phyloP scores from a whole-genome alignment of 2,888 invertebrate genomes.

The Lepidonotus clava region DNA sequence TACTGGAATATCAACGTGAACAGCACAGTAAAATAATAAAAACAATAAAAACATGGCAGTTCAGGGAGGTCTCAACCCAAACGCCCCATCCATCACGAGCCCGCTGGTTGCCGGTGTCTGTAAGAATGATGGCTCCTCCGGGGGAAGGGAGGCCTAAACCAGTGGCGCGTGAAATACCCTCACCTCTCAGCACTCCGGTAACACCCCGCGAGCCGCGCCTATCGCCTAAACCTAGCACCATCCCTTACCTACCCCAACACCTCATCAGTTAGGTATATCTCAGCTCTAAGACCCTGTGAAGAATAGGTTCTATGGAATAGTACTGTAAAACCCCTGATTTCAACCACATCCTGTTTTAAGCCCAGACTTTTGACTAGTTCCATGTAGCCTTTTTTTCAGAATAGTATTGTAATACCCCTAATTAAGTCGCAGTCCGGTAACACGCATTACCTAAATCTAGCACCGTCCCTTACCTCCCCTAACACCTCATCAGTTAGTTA shows the following conservation, averaged over 20 bases:
- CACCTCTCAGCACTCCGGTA: not conserved
- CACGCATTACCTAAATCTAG: not conserved
- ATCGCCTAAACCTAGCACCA: not conserved
- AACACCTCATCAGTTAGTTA: not conserved
- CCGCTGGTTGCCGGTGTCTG: not conserved
- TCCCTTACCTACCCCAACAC: not conserved
- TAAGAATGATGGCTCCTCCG: not conserved
- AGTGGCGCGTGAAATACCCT: constrained; percentile 24
- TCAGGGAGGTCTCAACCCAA: not conserved
- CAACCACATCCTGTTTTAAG: no score
- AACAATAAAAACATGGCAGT: no score
- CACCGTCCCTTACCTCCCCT: not conserved
- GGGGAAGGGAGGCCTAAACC: constrained; percentile 13
- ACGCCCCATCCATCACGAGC: constrained; percentile 12
- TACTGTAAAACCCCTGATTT: no score
- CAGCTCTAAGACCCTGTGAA: no score
- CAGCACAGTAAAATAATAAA: no score
- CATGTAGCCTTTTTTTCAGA: no score
- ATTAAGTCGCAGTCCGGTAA: no score
- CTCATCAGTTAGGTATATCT: no score
- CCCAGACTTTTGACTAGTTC: no score
- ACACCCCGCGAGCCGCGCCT: not conserved
- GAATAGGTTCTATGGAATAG: no score
- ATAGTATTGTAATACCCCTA: no score
- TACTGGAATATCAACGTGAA: no score